These are phyloP conservation scores for Lepilemur septentrionalis DNA, from an alignment of 2,797 vertebrate genomes.

Conservation along the genomic window DNA sequence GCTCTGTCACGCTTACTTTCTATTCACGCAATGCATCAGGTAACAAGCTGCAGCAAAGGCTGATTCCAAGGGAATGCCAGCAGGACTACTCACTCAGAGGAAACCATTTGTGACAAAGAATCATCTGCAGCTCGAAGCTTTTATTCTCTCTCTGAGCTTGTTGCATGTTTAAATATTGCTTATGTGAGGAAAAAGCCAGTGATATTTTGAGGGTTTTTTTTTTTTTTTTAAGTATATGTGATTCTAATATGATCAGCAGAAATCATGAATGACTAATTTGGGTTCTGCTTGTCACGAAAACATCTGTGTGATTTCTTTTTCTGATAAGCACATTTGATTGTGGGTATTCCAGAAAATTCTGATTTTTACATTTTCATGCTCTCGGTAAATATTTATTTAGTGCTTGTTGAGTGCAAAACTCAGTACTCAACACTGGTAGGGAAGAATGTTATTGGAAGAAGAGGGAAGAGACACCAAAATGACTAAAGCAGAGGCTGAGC, in stretches of 20 bases:
- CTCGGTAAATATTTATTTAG: conserved; percentile 42
- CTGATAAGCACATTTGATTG: conserved; percentile 73
- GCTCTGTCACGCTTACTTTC: background rate
- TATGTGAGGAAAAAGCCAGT: conserved; percentile 10
- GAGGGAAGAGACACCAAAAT: background rate
- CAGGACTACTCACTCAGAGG: background rate
- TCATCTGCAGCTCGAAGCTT: conserved; percentile 35
- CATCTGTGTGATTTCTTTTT: conserved; percentile 76
- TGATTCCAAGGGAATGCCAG: conserved; percentile 14
- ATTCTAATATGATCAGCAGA: conserved; percentile 77
- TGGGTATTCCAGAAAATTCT: conserved; percentile 68
- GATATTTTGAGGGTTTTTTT: conserved; percentile 28
- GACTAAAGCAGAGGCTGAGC: background rate
- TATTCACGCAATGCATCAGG: background rate
- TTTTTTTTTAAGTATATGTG: conserved; percentile 56
- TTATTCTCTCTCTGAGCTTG: background rate
- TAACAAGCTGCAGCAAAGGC: conserved; percentile 28
- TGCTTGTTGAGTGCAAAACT: conserved; percentile 29
- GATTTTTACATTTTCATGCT: conserved; percentile 64
- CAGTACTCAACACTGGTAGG: background rate
- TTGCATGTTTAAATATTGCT: conserved; percentile 56
- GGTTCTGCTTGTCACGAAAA: conserved; percentile 67
- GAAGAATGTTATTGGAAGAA: background rate
- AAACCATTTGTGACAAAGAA: conserved; percentile 27
- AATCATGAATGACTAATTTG: conserved; percentile 77